Percentiles rank a stretch among this genome's conserved stretches.
phyloP scores from a whole-genome alignment of 2,797 vertebrate genomes.

The Champsocephalus esox region DNA sequence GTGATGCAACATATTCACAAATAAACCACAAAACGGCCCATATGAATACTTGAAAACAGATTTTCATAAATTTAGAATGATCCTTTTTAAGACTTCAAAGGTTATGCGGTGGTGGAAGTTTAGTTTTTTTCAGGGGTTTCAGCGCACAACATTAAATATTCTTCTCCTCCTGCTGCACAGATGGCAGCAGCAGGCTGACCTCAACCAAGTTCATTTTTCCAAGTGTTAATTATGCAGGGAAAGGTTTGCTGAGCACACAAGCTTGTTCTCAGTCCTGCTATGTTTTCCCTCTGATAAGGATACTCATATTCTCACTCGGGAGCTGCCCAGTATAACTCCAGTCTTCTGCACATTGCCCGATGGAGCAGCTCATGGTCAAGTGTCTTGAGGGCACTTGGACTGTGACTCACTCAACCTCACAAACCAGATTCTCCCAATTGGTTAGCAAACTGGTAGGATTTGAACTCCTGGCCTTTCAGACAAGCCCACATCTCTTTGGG shows the following conservation, averaged over 20 bases:
- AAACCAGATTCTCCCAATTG: constrained; percentile 25
- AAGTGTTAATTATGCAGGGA: constrained; percentile 59
- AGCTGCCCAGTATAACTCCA: constrained; percentile 38
- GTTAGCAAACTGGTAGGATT: constrained; percentile 25
- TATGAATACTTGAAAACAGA: constrained; percentile 57
- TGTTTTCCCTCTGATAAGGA: constrained; percentile 41
- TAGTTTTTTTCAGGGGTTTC: constrained; percentile 16
- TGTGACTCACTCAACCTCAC: constrained; percentile 28
- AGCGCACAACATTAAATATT: constrained; percentile 1
- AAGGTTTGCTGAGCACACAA: constrained; percentile 59
- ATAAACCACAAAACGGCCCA: constrained; percentile 29
- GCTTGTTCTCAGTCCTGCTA: constrained; percentile 21
- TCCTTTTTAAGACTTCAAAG: constrained; percentile 37
- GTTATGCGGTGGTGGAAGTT: not conserved
- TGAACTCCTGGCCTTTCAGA: constrained; percentile 54
- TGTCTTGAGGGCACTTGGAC: constrained; percentile 35
- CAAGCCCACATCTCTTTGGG: constrained; percentile 34
- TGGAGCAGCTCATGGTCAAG: constrained; percentile 29
- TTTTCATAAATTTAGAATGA: constrained; percentile 41
- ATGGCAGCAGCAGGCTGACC: constrained; percentile 56
- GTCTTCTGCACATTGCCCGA: constrained; percentile 42
- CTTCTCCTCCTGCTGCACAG: constrained; percentile 34
- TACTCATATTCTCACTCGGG: constrained; percentile 50
- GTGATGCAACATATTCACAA: constrained; percentile 41
- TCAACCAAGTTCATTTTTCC: constrained; percentile 53